phyloP scores from a whole-genome alignment of 2,888 invertebrate genomes.

The Synergus japonicus region DNA sequence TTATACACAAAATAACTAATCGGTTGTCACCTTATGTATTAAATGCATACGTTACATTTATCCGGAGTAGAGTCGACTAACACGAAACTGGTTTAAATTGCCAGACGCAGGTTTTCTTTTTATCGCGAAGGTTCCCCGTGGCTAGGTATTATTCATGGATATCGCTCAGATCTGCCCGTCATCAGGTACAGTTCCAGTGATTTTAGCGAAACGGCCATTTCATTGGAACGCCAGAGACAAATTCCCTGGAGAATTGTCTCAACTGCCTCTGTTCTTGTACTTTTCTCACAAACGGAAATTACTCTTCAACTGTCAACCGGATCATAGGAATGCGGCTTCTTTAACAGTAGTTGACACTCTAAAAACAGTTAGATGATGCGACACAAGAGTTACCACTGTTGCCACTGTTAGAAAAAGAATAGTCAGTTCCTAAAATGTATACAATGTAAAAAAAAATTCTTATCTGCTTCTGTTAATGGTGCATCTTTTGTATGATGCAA shows the following conservation, averaged over 20 bases:
- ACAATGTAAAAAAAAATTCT: conserved; percentile 4
- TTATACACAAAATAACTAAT: conserved; percentile 16
- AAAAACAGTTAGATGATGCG: conserved; percentile 36
- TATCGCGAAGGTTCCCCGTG: conserved; percentile 19
- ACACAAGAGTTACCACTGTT: conserved; percentile 10
- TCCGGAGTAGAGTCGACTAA: not conserved
- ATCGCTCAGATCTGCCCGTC: conserved; percentile 3
- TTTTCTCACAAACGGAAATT: conserved; percentile 32
- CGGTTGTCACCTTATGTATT: conserved; percentile 20
- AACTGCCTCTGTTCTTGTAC: not conserved
- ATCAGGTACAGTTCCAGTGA: conserved; percentile 15
- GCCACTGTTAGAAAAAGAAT: not conserved
- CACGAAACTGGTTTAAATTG: conserved; percentile 39
- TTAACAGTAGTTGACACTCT: conserved; percentile 27
- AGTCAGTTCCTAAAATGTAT: not conserved
- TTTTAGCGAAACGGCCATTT: conserved; percentile 28
- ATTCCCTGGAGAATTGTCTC: conserved; percentile 14
- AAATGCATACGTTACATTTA: conserved; percentile 18
- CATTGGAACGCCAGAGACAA: not conserved
- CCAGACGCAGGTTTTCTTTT: conserved; percentile 33
- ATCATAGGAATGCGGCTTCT: conserved; percentile 21
- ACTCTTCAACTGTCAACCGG: conserved; percentile 37
- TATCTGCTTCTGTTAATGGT: too few relatives aligned
- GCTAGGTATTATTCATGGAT: conserved; percentile 13
- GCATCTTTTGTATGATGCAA: not conserved